A percentile compares a stretch with the other conserved stretches of the same genome.
Conservation (phyloP, 2,888 invertebrate genomes). For the Serrognathus titanus region DNA sequence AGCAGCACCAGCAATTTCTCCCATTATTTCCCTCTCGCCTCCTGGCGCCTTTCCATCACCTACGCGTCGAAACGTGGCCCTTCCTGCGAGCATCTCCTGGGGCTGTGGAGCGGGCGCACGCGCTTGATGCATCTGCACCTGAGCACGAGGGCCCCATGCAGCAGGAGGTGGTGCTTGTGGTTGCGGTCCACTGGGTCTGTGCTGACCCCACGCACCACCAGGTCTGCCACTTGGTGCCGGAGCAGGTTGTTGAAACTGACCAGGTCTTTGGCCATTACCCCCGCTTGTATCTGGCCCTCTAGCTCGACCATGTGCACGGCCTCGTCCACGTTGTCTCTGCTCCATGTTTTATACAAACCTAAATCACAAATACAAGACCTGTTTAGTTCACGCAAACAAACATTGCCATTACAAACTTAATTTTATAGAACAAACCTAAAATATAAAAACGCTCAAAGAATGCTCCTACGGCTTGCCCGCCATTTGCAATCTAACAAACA, state of each 20-base stretch:
- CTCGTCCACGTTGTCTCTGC: constrained; percentile 23
- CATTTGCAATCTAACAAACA: too few species aligned
- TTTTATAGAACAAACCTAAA: too few species aligned
- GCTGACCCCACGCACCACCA: constrained; percentile 30
- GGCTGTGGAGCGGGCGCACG: not conserved
- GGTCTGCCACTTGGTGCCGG: constrained; percentile 15
- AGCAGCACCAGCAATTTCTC: constrained; percentile 27
- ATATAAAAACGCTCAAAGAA: too few species aligned
- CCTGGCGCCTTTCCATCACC: constrained; percentile 15
- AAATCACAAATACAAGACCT: too few species aligned
- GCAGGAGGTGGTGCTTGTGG: constrained; percentile 9
- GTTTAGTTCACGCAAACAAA: too few species aligned
- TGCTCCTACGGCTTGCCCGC: too few species aligned
- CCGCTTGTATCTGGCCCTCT: constrained; percentile 14
- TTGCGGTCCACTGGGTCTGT: constrained; percentile 6
- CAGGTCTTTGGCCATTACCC: constrained; percentile 11
- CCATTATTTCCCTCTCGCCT: not conserved
- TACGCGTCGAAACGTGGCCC: constrained; percentile 12
- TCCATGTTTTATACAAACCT: constrained; percentile 2
- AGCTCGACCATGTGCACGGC: constrained; percentile 28
- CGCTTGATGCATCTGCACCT: constrained; percentile 28
- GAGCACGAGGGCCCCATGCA: constrained; percentile 24
- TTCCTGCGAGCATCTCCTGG: not conserved
- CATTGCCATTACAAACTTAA: too few species aligned
- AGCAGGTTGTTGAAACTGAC: constrained; percentile 12